phyloP scores from a whole-genome alignment of 1,140 invertebrate genomes.

The Drosophila tsacasi region DNA sequence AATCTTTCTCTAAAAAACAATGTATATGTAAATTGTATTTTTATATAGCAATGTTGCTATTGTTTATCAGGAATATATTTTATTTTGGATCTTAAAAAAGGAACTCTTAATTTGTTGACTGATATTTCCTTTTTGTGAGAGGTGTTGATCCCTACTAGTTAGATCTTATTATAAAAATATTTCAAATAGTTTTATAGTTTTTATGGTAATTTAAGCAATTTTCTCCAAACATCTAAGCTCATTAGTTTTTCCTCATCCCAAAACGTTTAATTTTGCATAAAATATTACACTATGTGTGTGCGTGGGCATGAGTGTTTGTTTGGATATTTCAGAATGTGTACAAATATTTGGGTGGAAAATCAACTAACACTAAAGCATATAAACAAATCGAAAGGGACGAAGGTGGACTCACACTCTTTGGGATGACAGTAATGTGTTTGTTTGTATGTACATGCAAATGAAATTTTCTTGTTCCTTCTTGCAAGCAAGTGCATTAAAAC shows the following conservation, averaged over 20 bases:
- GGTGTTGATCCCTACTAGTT: background rate
- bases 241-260: constrained; percentile 15
- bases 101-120: background rate
- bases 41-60: background rate
- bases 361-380: constrained; percentile 31
- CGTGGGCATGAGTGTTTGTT: background rate
- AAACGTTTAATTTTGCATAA: constrained; percentile 63
- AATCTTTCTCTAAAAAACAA: background rate
- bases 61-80: background rate
- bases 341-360: constrained; percentile 65
- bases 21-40: background rate
- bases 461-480: constrained; percentile 59
- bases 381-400: constrained; percentile 59
- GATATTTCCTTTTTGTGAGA: background rate
- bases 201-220: background rate
- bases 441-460: constrained; percentile 65
- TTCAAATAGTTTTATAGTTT: background rate
- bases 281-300: constrained; percentile 2
- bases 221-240: background rate
- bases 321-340: constrained; percentile 19
- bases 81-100: background rate
- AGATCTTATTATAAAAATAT: background rate
- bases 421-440: constrained; percentile 27
- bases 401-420: constrained; percentile 10
- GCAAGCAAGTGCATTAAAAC: constrained; percentile 68